Conservation (phyloP, 1,140 invertebrate species). For the Gyrodactylus salaris region DNA sequence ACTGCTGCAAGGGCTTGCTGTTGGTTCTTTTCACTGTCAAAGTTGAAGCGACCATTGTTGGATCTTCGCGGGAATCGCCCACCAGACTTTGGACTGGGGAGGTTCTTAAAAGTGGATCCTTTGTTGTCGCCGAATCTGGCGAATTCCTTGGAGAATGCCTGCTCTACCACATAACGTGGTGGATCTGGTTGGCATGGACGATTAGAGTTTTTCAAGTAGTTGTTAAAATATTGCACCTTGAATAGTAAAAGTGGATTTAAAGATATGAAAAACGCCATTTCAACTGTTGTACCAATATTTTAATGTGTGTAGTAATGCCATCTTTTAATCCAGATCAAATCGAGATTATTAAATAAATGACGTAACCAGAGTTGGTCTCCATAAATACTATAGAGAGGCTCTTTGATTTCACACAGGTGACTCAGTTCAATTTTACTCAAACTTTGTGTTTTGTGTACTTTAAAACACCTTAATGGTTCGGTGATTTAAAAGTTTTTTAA, state of each 20-base stretch:
- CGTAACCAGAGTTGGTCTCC: too few species aligned
- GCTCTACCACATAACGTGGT: slow-evolving; percentile 26
- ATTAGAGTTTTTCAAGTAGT: slow-evolving; percentile 71
- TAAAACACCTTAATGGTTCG: too few species aligned
- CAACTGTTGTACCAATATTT: too few species aligned
- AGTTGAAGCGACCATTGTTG: neutral
- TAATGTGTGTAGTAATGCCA: too few species aligned
- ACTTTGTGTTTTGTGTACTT: neutral
- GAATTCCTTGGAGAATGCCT: slow-evolving; percentile 5
- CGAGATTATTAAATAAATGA: too few species aligned
- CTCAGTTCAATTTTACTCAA: neutral
- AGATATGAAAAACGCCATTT: too few species aligned
- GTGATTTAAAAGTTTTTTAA: too few species aligned
- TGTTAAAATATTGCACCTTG: slow-evolving; percentile 61
- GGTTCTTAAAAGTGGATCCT: neutral
- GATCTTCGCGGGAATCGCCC: neutral
- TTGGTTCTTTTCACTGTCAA: neutral
- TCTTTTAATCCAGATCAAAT: too few species aligned
- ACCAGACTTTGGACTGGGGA: neutral
- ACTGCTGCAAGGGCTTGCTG: neutral
- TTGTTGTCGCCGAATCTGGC: neutral
- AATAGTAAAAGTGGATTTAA: too few species aligned
- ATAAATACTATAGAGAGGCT: slow-evolving; percentile 8
- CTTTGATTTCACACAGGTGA: neutral
- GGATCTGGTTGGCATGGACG: slow-evolving; percentile 63